phyloP scores from a whole-genome alignment of 2,797 vertebrate species.

The Apogon hyalosoma region DNA sequence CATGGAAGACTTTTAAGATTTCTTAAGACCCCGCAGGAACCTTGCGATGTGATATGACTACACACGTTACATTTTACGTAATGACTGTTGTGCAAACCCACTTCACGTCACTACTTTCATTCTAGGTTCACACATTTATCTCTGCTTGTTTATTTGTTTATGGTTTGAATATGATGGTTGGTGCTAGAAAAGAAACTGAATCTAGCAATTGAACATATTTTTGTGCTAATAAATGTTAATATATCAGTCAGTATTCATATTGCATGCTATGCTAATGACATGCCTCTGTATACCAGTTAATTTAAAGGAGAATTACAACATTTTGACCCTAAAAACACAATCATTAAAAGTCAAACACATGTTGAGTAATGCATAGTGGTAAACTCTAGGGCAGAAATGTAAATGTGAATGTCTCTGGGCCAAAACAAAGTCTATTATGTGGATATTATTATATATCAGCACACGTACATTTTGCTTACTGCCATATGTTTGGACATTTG shows the following conservation, averaged over 20 bases:
- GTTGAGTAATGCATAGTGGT: too few relatives aligned
- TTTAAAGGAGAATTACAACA: not conserved
- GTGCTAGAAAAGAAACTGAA: too few relatives aligned
- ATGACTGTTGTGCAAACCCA: too few relatives aligned
- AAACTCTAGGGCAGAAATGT: constrained; percentile 6
- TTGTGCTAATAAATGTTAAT: not conserved
- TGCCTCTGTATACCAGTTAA: not conserved
- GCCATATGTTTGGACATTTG: constrained; percentile 27
- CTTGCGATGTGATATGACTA: too few relatives aligned
- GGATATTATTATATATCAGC: constrained; percentile 6
- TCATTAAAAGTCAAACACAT: not conserved
- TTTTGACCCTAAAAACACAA: not conserved
- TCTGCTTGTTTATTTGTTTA: not conserved
- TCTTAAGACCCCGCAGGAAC: too few relatives aligned
- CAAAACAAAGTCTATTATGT: constrained; percentile 17
- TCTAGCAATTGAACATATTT: not conserved
- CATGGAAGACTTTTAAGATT: too few relatives aligned
- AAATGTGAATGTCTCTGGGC: constrained; percentile 1
- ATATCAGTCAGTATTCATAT: not conserved
- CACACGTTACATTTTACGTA: too few relatives aligned
- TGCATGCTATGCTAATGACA: constrained; percentile 17
- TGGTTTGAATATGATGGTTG: not conserved
- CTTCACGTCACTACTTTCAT: not conserved
- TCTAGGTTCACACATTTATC: not conserved
- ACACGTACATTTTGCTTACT: constrained; percentile 9